Conservation (phyloP, 2,888 invertebrate genomes). For the Endomychus coccineus region DNA sequence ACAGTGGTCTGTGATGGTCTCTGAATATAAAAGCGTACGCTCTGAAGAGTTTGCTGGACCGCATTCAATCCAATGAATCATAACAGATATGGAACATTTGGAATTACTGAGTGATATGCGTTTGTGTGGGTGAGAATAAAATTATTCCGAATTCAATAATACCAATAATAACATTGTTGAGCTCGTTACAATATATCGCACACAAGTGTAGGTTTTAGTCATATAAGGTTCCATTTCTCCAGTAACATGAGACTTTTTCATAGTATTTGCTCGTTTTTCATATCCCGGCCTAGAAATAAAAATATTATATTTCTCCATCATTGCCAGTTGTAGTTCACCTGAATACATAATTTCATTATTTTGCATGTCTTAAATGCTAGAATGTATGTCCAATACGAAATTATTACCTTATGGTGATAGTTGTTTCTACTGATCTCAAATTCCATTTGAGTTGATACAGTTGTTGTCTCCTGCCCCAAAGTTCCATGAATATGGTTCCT, state of each 20-base stretch:
- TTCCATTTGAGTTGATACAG: conserved; percentile 35
- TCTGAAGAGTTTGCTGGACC: too few relatives aligned
- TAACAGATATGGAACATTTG: too few relatives aligned
- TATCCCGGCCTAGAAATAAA: conserved; percentile 17
- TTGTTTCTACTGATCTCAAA: conserved; percentile 24
- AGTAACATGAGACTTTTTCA: conserved; percentile 18
- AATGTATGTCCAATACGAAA: too few relatives aligned
- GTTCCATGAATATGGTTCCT: conserved; percentile 36
- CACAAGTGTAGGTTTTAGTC: conserved; percentile 11
- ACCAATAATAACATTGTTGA: conserved; percentile 16
- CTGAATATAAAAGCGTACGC: too few relatives aligned
- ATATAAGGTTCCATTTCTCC: conserved; percentile 20
- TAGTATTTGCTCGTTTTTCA: conserved; percentile 16
- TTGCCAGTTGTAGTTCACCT: neutral
- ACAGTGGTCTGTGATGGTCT: too few relatives aligned
- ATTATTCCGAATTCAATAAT: too few relatives aligned
- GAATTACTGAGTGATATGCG: too few relatives aligned
- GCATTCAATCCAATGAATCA: too few relatives aligned
- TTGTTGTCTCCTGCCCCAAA: conserved; percentile 36
- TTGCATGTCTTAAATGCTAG: neutral
- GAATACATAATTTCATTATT: neutral
- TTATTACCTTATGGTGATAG: conserved; percentile 24
- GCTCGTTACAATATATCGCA: conserved; percentile 15
- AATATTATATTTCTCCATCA: neutral
- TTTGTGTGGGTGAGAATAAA: too few relatives aligned